Evolutionary conservation across 2,888 invertebrate species (phyloP), one percentile per base, ranked within the genome.

Genomic region (Shargacucullia verbasci): DNA sequence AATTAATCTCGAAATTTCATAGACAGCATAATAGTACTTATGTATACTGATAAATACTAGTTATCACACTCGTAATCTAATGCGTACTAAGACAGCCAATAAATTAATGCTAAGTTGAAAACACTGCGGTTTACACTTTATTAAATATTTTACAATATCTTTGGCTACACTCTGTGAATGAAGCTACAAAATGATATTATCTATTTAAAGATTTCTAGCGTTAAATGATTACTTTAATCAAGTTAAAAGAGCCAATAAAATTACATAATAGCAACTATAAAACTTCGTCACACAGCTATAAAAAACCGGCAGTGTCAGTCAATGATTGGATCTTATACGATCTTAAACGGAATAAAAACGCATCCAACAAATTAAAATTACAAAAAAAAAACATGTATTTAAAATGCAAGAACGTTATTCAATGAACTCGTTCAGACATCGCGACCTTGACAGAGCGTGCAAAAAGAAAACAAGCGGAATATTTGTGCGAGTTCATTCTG

Each of bases 371-470:
- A 72, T 59, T 61, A 53, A 45, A 40, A 70, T 40, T 52, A 63
- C 62, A 65, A 27, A 54, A 66, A 73, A 72, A 66, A 63, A 68
- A 67, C 46, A 56, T 49, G 66, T 9, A 74, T 75, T 63, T 70
- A 64, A 54, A 73, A 80, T 81, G 78, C 76, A 79, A 63, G 76
- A 76, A 78, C 74, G 73, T 73, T 74, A 83, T 81, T 84, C 84
- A 85, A 79, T 84, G 85, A 87, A 85, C 85, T 76, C 72, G 69
- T 79, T 78, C 81, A 82, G 82, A 78, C 81, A 73, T 63, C 61
- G 69, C 85, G 87, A 78, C 91, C 91, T 91, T 91, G 88, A 78
- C 61, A 59, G 65, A 61, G 70, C 63, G 67, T 46, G 69, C 76
- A 82, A 83, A 80, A 84, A 83, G 76, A 83, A 82, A 78, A 80